phyloP scores from a whole-genome alignment of 2,888 invertebrate species.

The Ctena decussata region DNA sequence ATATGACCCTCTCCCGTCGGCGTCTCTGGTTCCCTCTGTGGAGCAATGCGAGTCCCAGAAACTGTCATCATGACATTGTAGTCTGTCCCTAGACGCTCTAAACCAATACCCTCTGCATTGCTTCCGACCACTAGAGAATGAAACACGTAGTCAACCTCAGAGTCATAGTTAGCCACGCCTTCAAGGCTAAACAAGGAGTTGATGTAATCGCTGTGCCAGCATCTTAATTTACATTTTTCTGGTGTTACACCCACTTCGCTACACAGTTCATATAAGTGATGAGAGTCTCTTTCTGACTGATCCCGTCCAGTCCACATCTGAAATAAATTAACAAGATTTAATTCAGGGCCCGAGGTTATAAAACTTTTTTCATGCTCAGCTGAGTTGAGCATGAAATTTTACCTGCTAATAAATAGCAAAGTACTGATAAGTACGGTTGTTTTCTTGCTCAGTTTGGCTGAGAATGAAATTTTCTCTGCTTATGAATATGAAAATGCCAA shows the following conservation, averaged over 20 bases:
- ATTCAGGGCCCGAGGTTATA: too few species aligned
- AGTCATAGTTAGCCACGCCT: constrained; percentile 62
- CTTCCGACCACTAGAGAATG: constrained; percentile 58
- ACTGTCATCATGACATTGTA: constrained; percentile 63
- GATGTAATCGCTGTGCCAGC: constrained; percentile 58
- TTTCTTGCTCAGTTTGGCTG: too few species aligned
- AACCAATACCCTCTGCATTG: constrained; percentile 53
- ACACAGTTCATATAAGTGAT: constrained; percentile 58
- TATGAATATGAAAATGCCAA: too few species aligned
- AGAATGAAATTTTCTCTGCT: too few species aligned
- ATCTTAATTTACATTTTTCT: constrained; percentile 42
- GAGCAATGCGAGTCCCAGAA: constrained; percentile 57
- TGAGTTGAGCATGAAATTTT: too few species aligned
- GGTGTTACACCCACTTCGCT: constrained; percentile 49
- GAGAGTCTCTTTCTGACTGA: constrained; percentile 55
- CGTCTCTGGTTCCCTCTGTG: constrained; percentile 52
- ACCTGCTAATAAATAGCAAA: too few species aligned
- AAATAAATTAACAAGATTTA: too few species aligned
- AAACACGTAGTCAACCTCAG: constrained; percentile 61
- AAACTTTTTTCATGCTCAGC: too few species aligned
- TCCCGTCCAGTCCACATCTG: constrained; percentile 49
- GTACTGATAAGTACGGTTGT: too few species aligned
- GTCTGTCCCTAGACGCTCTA: constrained; percentile 58
- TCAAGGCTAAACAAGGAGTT: constrained; percentile 62
- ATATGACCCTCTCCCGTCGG: constrained; percentile 37